Percentiles rank a stretch among this genome's conserved stretches.
Evolutionary conservation across 2,113 vertebrate species (phyloP).

Genomic region (Helogale parvula): DNA sequence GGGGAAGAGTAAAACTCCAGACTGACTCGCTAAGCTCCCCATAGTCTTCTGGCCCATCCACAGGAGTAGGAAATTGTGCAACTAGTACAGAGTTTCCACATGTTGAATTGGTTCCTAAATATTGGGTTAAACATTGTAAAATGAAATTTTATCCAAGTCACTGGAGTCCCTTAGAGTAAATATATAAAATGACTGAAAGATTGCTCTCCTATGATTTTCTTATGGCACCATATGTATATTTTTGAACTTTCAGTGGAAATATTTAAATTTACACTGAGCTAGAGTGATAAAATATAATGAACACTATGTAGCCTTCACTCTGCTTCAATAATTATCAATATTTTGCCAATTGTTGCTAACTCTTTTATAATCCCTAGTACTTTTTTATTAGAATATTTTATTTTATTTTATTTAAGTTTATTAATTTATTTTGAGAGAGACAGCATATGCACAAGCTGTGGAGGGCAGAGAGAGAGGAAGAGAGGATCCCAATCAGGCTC

Average conservation of each 20-base stretch:
- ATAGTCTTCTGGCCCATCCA: neutral
- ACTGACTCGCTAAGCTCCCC: neutral
- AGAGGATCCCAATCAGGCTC: no score
- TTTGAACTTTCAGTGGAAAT: neutral
- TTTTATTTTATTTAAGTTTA: no score
- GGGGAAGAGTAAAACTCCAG: neutral
- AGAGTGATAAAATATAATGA: neutral
- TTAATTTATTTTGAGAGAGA: no score
- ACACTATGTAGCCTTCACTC: neutral
- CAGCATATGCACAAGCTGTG: no score
- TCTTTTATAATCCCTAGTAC: neutral
- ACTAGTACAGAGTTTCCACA: neutral
- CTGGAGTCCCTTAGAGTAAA: neutral
- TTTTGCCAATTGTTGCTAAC: neutral
- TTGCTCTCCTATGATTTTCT: neutral
- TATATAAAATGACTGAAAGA: neutral
- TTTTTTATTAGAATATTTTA: constrained; percentile 10
- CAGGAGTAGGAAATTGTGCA: neutral
- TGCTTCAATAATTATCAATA: neutral
- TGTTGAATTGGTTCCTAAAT: neutral
- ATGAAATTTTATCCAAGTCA: neutral
- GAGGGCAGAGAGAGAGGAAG: no score
- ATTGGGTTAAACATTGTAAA: neutral
- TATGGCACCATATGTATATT: neutral
- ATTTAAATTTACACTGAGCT: neutral